Conservation (phyloP, 2,113 vertebrate species). For the Plestiodon gilberti region DNA sequence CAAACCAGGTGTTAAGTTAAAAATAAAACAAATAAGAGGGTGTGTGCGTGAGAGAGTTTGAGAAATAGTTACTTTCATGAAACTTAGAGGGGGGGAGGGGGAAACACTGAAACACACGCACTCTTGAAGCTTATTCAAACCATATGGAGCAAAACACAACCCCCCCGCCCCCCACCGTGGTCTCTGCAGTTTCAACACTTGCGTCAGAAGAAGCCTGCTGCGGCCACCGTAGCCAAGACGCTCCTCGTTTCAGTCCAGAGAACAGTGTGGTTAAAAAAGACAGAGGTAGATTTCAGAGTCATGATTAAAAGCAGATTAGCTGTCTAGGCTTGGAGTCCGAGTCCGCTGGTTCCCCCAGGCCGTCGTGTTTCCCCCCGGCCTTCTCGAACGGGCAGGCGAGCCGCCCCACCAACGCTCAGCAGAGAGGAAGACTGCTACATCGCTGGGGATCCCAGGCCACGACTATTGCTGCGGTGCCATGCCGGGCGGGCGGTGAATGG, state of each 20-base stretch:
- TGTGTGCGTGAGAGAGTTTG: conserved; percentile 39
- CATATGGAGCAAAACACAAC: conserved; percentile 55
- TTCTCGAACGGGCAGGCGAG: conserved; percentile 44
- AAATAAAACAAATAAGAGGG: conserved; percentile 51
- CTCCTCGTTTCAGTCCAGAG: conserved; percentile 78
- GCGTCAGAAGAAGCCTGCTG: conserved; percentile 59
- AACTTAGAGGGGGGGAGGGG: conserved; percentile 41
- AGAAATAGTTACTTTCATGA: conserved; percentile 64
- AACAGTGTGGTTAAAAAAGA: conserved; percentile 83
- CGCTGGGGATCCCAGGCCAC: conserved; percentile 69
- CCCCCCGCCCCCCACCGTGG: too few species aligned
- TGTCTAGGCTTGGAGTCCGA: conserved; percentile 73
- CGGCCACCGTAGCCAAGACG: conserved; percentile 35
- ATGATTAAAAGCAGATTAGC: conserved; percentile 83
- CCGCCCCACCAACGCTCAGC: conserved; percentile 58
- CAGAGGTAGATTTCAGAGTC: conserved; percentile 97
- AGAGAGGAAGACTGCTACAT: conserved; percentile 83
- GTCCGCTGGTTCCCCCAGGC: conserved; percentile 57
- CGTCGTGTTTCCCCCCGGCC: conserved; percentile 45
- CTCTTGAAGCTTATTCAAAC: conserved; percentile 88
- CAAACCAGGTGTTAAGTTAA: conserved; percentile 28
- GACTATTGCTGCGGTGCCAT: conserved; percentile 75
- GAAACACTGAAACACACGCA: too few species aligned
- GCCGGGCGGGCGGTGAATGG: conserved; percentile 54
- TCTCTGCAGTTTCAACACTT: conserved; percentile 63